Conservation (phyloP, 2,113 vertebrate genomes). For the Gnathonemus longibarbis region DNA sequence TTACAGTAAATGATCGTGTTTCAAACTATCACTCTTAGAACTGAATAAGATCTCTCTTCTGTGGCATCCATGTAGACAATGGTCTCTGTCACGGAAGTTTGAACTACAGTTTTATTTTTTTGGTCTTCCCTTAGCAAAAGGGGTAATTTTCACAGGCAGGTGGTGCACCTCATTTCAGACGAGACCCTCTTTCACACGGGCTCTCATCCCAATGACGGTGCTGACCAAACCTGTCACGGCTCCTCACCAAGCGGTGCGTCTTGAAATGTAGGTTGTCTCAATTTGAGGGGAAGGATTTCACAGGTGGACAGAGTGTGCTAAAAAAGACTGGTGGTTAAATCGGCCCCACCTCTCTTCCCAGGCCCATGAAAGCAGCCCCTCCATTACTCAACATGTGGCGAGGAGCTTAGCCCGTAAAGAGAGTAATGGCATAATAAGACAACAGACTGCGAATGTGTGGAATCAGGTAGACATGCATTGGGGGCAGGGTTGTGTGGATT, state of each 20-base stretch:
- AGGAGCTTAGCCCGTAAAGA: background rate
- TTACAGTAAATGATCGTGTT: background rate
- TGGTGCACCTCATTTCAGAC: constrained; percentile 22
- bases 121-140: constrained; percentile 24
- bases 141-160: constrained; percentile 20
- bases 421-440: background rate
- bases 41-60: constrained; percentile 30
- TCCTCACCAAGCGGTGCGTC: constrained; percentile 17
- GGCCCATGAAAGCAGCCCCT: constrained; percentile 21
- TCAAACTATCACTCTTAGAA: background rate
- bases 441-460: background rate
- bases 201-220: constrained; percentile 8
- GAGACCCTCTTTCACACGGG: background rate
- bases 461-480: too few species aligned
- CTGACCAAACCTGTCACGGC: constrained; percentile 17
- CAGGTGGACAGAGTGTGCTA: background rate
- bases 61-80: constrained; percentile 23
- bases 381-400: background rate
- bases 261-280: constrained; percentile 35
- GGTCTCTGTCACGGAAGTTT: constrained; percentile 16
- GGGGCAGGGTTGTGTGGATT: background rate
- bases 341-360: constrained; percentile 4
- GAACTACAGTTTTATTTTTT: constrained; percentile 15
- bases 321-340: constrained; percentile 28
- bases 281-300: constrained; percentile 24